Conservation (phyloP, 2,113 vertebrate genomes). For the mouse (Mus musculus) region DNA sequence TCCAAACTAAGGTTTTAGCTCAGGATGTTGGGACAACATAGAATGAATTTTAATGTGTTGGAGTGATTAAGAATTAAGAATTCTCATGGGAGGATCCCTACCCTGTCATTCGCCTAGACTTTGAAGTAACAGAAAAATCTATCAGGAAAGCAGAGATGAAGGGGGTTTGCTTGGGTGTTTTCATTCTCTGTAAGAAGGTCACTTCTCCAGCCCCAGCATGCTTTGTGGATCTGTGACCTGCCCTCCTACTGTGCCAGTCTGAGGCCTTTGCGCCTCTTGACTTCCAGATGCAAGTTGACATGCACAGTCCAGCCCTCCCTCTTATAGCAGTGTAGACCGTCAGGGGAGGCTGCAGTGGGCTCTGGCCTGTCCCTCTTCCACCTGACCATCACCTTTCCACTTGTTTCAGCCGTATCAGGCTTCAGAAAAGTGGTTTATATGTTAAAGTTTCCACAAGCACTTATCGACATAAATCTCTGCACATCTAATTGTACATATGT, state of each 20-base stretch:
- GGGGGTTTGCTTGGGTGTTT: not conserved
- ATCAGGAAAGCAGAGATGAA: not conserved
- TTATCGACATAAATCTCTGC: conserved; percentile 31
- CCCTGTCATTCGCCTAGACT: not conserved
- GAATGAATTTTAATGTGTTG: not conserved
- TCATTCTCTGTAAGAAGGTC: not conserved
- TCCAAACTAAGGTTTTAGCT: conserved; percentile 35
- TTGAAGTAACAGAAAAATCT: not conserved
- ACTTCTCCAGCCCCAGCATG: not conserved
- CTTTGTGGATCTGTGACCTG: not conserved
- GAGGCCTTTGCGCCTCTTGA: not conserved
- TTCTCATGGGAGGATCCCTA: not conserved
- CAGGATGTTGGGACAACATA: not conserved
- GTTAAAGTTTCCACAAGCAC: not conserved
- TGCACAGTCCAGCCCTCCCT: not conserved
- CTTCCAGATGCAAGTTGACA: not conserved
- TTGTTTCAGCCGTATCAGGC: not conserved
- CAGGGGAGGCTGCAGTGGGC: not conserved
- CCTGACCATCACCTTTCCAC: not conserved
- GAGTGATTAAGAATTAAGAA: not conserved
- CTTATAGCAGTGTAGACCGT: not conserved
- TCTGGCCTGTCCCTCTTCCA: not conserved
- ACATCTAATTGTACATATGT: conserved; percentile 2
- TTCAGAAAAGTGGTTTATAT: not conserved
- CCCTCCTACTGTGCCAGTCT: not conserved